A percentile compares a stretch with the other conserved stretches of the same genome.
These are phyloP conservation scores for Rhincodon typus DNA, from an alignment of 2,797 vertebrate genomes.

Conservation along the genomic window DNA sequence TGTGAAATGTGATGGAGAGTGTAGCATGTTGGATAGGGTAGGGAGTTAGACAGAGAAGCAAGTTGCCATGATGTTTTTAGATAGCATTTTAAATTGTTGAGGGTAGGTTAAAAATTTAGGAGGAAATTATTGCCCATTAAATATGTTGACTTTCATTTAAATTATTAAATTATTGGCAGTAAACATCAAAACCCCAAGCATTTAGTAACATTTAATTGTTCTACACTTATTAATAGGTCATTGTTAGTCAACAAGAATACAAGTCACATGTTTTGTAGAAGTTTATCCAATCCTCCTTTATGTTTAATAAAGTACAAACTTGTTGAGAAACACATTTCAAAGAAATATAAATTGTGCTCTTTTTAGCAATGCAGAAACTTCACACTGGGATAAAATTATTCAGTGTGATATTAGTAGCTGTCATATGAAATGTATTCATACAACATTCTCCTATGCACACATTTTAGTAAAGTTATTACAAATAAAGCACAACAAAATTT, in stretches of 20 bases:
- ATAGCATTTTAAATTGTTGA: not conserved
- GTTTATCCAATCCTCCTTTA: not conserved
- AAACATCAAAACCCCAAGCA: too few species aligned
- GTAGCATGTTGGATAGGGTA: too few species aligned
- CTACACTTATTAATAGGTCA: not conserved
- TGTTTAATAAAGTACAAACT: not conserved
- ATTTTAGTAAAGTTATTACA: not conserved
- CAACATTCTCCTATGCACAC: not conserved
- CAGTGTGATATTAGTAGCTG: not conserved
- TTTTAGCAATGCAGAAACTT: not conserved
- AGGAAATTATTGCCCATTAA: not conserved
- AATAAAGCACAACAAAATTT: not conserved
- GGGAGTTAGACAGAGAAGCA: too few species aligned
- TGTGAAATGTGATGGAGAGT: not conserved
- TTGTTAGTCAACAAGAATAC: not conserved
- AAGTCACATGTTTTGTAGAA: not conserved
- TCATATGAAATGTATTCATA: not conserved
- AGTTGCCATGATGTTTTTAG: not conserved
- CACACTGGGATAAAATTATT: not conserved
- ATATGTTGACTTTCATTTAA: conserved; percentile 3
- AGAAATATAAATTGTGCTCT: not conserved
- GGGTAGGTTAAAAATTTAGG: not conserved
- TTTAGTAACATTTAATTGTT: not conserved
- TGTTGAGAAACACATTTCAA: not conserved
- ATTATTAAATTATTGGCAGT: not conserved